Conservation (phyloP, 37 sponge, comb jelly and placozoan species). For the Crambe crambe region DNA sequence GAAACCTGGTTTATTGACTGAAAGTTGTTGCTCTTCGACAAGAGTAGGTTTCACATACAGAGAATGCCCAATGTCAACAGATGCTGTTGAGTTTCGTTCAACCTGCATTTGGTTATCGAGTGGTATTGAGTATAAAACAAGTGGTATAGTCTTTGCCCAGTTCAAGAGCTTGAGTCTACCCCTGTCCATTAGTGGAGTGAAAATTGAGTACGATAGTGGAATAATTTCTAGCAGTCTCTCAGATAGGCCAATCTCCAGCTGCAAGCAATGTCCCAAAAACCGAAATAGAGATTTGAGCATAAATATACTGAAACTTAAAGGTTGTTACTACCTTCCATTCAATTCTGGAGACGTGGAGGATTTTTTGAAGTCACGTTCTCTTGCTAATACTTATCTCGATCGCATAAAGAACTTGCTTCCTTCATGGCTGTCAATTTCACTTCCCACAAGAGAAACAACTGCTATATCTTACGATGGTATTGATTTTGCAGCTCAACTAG, state of each 20-base stretch:
- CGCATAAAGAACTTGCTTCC: slow-evolving; percentile 3
- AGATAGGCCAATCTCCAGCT: too few species aligned
- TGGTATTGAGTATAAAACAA: background rate
- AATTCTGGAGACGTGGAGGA: slow-evolving; percentile 15
- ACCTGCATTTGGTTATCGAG: slow-evolving; percentile 6
- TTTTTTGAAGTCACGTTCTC: background rate
- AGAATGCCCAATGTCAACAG: slow-evolving; percentile 21
- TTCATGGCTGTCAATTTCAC: slow-evolving; percentile 4
- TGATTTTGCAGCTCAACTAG: background rate
- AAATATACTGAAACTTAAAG: background rate
- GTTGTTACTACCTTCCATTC: slow-evolving; percentile 5
- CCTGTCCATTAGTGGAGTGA: too few species aligned
- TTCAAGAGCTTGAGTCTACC: background rate
- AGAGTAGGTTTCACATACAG: background rate
- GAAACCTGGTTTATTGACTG: background rate
- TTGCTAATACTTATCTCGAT: slow-evolving; percentile 20
- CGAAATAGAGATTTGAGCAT: background rate
- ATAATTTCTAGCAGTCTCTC: too few species aligned
- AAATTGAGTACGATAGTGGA: too few species aligned
- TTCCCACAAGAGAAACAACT: background rate
- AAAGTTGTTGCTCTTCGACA: slow-evolving; percentile 15
- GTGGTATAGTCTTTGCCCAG: slow-evolving; percentile 20
- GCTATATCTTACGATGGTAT: background rate
- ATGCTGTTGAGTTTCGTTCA: slow-evolving; percentile 5
- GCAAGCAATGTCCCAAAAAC: too few species aligned